phyloP scores from a whole-genome alignment of 2,797 vertebrate genomes.

The Megaceryle alcyon region DNA sequence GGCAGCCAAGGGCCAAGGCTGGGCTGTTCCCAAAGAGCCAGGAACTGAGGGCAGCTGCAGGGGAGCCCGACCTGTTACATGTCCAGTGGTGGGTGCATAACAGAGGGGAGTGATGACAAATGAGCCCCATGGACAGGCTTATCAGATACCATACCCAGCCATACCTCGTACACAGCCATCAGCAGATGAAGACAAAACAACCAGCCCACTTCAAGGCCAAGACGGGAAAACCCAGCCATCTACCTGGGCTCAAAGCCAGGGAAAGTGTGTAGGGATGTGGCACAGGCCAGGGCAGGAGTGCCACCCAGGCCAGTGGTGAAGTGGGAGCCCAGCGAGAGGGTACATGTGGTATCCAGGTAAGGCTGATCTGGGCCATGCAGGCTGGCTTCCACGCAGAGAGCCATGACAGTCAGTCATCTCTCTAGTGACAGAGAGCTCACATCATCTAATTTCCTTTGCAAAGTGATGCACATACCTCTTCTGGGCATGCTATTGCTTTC shows the following conservation, averaged over 20 bases:
- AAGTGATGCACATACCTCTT: neutral
- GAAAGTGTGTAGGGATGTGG: no score
- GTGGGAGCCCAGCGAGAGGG: accelerated
- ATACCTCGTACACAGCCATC: neutral
- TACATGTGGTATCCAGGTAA: neutral
- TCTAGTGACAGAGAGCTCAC: neutral
- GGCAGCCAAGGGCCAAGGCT: neutral
- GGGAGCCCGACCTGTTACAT: accelerated
- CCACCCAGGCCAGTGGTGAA: neutral
- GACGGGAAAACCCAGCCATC: neutral
- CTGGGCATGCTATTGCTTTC: neutral
- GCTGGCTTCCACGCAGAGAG: neutral
- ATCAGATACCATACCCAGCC: no score
- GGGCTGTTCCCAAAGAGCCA: neutral
- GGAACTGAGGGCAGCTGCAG: neutral
- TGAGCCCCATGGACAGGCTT: neutral
- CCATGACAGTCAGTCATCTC: neutral
- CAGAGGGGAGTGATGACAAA: neutral
- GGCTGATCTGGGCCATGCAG: neutral
- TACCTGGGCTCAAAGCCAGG: accelerated
- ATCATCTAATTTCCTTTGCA: neutral
- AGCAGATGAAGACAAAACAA: neutral
- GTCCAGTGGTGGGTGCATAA: accelerated
- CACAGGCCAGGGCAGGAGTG: neutral
- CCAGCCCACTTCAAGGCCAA: neutral